Conservation (phyloP, 1,140 invertebrate genomes). For the Bombus confusus region DNA sequence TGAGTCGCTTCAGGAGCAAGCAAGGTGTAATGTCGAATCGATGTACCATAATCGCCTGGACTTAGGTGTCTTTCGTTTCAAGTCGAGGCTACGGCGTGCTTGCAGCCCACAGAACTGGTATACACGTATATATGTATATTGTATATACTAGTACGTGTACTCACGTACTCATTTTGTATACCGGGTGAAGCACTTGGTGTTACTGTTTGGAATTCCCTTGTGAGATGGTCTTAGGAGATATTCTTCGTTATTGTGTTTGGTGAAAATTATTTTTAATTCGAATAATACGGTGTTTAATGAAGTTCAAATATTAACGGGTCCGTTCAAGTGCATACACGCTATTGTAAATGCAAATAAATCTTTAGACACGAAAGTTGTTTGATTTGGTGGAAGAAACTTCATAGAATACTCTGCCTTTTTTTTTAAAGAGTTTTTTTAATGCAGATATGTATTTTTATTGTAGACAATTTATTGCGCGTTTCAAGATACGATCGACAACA, state of each 20-base stretch:
- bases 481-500: not conserved
- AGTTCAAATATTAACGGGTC: too few species aligned
- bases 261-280: not conserved
- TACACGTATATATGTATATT: slow-evolving; percentile 9
- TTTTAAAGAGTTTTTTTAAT: not conserved
- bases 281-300: not conserved
- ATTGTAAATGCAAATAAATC: not conserved
- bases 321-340: not conserved
- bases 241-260: not conserved
- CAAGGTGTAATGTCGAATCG: slow-evolving; percentile 54
- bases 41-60: slow-evolving; percentile 53
- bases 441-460: not conserved
- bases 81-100: slow-evolving; percentile 12
- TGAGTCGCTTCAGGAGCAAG: slow-evolving; percentile 41
- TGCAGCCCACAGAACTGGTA: slow-evolving; percentile 47
- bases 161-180: slow-evolving; percentile 25
- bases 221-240: not conserved
- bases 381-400: not conserved
- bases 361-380: not conserved
- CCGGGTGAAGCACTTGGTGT: slow-evolving; percentile 8
- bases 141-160: slow-evolving; percentile 9
- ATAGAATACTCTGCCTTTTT: not conserved
- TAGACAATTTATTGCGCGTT: too few species aligned
- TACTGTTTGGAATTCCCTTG: not conserved
- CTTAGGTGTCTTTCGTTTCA: slow-evolving; percentile 45